These are phyloP conservation scores for Erpetoichthys calabaricus DNA, from an alignment of 2,797 vertebrate species.

Conservation along the genomic window DNA sequence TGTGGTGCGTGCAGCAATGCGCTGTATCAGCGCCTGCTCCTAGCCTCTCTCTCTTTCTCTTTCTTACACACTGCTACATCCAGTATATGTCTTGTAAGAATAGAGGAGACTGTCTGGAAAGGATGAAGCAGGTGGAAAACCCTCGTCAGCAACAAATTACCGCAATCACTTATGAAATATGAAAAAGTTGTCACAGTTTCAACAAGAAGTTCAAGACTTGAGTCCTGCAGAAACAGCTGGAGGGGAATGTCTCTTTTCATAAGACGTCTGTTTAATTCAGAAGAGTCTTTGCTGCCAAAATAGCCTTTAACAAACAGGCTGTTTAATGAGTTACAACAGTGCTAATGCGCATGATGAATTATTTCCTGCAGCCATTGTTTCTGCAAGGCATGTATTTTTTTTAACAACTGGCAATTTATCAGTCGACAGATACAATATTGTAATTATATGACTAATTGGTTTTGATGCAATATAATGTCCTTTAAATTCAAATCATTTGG, in stretches of 20 bases:
- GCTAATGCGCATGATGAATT: neutral
- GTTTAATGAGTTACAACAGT: neutral
- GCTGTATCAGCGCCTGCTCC: too few species aligned
- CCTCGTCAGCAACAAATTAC: too few species aligned
- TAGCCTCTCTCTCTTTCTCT: too few species aligned
- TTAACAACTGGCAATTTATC: neutral
- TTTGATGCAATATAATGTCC: neutral
- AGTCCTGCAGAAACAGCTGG: neutral
- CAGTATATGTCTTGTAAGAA: too few species aligned
- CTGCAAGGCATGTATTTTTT: neutral
- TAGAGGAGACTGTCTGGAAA: too few species aligned
- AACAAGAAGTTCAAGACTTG: neutral
- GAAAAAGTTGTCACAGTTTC: neutral
- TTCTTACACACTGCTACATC: too few species aligned
- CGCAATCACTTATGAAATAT: too few species aligned
- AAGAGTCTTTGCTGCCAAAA: neutral
- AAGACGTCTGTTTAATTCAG: neutral
- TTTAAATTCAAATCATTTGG: neutral
- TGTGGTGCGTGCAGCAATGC: too few species aligned
- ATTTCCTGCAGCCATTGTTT: conserved; percentile 1
- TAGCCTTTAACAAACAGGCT: neutral
- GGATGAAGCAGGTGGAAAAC: too few species aligned
- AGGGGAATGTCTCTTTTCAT: neutral
- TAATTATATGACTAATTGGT: conserved; percentile 2
- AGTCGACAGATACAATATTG: conserved; percentile 5